phyloP scores from a whole-genome alignment of 2,888 invertebrate genomes.

The Lasioglossum vierecki region DNA sequence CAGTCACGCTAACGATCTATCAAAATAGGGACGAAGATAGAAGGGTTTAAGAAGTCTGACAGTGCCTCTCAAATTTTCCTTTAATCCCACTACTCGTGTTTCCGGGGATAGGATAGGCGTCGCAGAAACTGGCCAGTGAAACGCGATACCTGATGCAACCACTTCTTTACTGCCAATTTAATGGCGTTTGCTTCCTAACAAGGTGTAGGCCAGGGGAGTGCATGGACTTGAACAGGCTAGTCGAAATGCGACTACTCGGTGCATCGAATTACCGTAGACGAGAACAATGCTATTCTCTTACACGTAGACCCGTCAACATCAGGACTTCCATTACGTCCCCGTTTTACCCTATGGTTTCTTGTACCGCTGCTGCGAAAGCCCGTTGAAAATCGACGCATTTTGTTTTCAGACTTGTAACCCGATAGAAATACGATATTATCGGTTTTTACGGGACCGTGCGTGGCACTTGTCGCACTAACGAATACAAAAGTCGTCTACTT shows the following conservation, averaged over 20 bases:
- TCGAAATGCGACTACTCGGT: constrained; percentile 52
- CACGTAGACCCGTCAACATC: constrained; percentile 15
- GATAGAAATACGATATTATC: background rate
- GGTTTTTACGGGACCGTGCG: background rate
- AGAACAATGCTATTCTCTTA: constrained; percentile 49
- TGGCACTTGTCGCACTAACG: background rate
- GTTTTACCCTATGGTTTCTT: constrained; percentile 3
- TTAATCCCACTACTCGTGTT: constrained; percentile 13
- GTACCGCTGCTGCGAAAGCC: background rate
- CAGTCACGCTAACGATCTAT: constrained; percentile 8
- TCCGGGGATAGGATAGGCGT: constrained; percentile 2
- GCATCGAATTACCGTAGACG: constrained; percentile 67
- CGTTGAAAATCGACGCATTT: background rate
- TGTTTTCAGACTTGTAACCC: background rate
- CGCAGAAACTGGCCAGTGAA: constrained; percentile 36
- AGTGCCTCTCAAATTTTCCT: constrained; percentile 12
- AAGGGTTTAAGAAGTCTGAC: constrained; percentile 12
- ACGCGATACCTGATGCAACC: constrained; percentile 18
- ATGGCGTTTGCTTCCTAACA: constrained; percentile 49
- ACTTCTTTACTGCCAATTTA: constrained; percentile 58
- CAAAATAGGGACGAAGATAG: background rate
- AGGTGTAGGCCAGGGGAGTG: constrained; percentile 44
- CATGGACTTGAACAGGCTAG: constrained; percentile 60
- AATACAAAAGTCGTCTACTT: background rate
- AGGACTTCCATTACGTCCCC: constrained; percentile 11